Evolutionary conservation across 2,888 invertebrate species (phyloP).

Genomic region (Acanthoscelides obtectus): DNA sequence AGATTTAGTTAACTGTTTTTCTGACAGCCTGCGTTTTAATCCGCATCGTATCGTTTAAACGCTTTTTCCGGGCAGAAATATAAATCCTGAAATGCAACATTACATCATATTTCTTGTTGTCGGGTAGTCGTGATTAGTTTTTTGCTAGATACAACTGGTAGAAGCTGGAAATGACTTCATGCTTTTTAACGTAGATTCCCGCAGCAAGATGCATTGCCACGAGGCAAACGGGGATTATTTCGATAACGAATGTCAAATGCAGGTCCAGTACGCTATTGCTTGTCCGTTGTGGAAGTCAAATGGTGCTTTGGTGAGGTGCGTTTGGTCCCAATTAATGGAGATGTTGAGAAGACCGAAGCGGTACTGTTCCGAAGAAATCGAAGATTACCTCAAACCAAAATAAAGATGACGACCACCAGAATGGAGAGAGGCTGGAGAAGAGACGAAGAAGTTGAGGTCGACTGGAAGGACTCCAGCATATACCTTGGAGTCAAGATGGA

Average conservation of each 20-base stretch:
- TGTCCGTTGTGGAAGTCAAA: too few species aligned
- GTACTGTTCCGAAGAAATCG: too few species aligned
- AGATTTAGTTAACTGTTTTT: not conserved
- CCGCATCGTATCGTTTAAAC: not conserved
- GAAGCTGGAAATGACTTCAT: not conserved
- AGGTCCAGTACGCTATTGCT: not conserved
- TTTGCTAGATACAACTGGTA: not conserved
- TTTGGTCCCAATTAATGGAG: too few species aligned
- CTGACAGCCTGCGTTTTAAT: not conserved
- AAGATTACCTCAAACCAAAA: too few species aligned
- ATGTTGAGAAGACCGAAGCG: too few species aligned
- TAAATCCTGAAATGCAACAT: not conserved
- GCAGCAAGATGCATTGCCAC: not conserved
- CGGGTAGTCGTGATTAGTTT: not conserved
- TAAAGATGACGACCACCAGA: too few species aligned
- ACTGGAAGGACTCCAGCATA: too few species aligned
- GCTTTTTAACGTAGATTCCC: not conserved
- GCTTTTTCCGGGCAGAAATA: not conserved
- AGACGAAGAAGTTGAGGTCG: too few species aligned
- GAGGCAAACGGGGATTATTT: not conserved
- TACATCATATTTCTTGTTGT: not conserved
- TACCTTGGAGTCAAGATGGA: too few species aligned
- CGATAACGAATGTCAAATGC: not conserved
- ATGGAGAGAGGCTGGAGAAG: too few species aligned
- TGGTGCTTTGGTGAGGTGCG: too few species aligned